These are phyloP conservation scores for Oncorhynchus clarkii DNA, from an alignment of 2,113 vertebrate genomes.

Conservation along the genomic window DNA sequence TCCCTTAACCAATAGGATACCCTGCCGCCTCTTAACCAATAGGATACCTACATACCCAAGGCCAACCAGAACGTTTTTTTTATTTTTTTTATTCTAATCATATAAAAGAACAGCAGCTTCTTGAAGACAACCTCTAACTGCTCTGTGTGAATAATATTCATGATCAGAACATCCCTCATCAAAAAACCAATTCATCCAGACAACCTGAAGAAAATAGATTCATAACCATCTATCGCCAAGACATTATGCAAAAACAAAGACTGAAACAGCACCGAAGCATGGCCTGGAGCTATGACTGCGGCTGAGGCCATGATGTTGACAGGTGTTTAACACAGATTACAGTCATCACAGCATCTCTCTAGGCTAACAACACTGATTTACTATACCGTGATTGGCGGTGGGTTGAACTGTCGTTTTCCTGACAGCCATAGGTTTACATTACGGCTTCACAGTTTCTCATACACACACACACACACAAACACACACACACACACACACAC, in stretches of 20 bases:
- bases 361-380: constrained; percentile 18
- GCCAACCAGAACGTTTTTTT: no score
- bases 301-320: constrained; percentile 4
- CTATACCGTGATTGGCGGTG: constrained; percentile 30
- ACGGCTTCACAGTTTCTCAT: constrained; percentile 38
- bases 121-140: background rate
- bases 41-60: no score
- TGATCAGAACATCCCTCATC: background rate
- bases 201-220: constrained; percentile 8
- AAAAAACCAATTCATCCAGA: background rate
- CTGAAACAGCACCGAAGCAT: constrained; percentile 30
- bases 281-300: constrained; percentile 20
- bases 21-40: no score
- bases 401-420: constrained; percentile 15
- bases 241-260: constrained; percentile 49
- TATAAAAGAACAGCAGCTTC: background rate
- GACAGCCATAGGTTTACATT: constrained; percentile 38
- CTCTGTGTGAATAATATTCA: background rate
- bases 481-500: background rate
- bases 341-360: constrained; percentile 32
- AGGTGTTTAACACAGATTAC: constrained; percentile 37
- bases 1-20: no score
- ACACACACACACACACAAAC: background rate
- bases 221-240: constrained; percentile 2
- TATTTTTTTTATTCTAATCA: background rate